Conservation (phyloP, 2,888 invertebrate genomes). For the Chrysodeixis includens region DNA sequence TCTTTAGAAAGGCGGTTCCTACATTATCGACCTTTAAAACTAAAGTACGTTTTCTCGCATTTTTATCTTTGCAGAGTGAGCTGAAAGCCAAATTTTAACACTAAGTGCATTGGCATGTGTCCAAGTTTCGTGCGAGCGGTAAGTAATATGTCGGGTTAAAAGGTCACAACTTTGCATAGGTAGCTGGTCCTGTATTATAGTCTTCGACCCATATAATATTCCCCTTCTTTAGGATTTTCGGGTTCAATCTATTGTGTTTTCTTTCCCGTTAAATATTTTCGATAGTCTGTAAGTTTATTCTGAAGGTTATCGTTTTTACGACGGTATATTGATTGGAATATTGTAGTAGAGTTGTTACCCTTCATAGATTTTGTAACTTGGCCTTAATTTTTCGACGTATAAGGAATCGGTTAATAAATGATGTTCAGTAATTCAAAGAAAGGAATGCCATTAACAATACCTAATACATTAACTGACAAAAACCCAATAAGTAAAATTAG, state of each 20-base stretch:
- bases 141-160: conserved; percentile 50
- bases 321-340: neutral
- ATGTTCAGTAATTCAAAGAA: neutral
- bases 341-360: neutral
- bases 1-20: conserved; percentile 25
- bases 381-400: neutral
- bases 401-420: neutral
- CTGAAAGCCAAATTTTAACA: conserved; percentile 53
- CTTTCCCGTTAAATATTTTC: neutral
- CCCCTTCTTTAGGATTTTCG: conserved; percentile 16
- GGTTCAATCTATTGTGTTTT: conserved; percentile 23
- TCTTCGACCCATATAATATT: conserved; percentile 31
- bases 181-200: conserved; percentile 45
- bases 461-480: neutral
- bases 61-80: conserved; percentile 44
- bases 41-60: conserved; percentile 41
- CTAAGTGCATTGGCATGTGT: conserved; percentile 52
- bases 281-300: neutral
- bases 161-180: conserved; percentile 51
- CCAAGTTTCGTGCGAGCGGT: conserved; percentile 45
- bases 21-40: conserved; percentile 46
- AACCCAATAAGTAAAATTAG: neutral
- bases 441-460: neutral
- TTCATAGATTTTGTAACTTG: neutral
- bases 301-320: neutral